Evolutionary conservation across 2,888 invertebrate genomes (phyloP), one percentile per base, ranked within the genome.

Genomic region (Silvanus unidentatus): DNA sequence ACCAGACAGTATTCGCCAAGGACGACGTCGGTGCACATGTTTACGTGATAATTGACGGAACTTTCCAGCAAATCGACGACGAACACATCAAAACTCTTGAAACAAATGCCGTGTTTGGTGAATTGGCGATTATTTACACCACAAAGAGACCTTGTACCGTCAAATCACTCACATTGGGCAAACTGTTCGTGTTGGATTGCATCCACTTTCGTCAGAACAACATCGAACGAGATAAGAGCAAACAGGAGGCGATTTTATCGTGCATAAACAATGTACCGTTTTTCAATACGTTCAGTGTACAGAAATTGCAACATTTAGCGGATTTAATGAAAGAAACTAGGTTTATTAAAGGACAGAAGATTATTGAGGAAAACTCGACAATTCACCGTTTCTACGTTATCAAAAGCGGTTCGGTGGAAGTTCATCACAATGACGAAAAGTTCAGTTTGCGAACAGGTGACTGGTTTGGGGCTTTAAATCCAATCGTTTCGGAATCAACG

Each of bases 321-420:
- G 91, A 92, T 68, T 83, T 92, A 43, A 75, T 96, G 38, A 89
- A 90, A 73, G 79, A 88, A 82, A 87, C 89, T 71, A 88, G 88
- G 67, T 93, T 86, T 68, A 79, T 83, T 29, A 8, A 22, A 5
- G 79, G 85, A 1, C 85, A 84, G 2, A 82, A 83, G 0, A 80
- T 81, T 48, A 89, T 94, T 43, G 82, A 93, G 10, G 77, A 84
- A 0, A 89, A 94, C 70, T 92, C 91, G 0, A 89, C 89, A 55
- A 76, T 79, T 10, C 92, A 92, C 1, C 89, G 92, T 66, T 94
- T 94, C 73, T 93, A 88, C 64, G 90, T 94, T 47, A 89, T 93
- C 61, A 84, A 88, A 51, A 86, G 86, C 2, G 90, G 90, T 10
- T 32, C 13, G 4, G 22, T 22, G 3, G 8, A 22, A 22, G 8